Conservation (phyloP, 2,113 vertebrate species). For the Ranitomeya imitator region DNA sequence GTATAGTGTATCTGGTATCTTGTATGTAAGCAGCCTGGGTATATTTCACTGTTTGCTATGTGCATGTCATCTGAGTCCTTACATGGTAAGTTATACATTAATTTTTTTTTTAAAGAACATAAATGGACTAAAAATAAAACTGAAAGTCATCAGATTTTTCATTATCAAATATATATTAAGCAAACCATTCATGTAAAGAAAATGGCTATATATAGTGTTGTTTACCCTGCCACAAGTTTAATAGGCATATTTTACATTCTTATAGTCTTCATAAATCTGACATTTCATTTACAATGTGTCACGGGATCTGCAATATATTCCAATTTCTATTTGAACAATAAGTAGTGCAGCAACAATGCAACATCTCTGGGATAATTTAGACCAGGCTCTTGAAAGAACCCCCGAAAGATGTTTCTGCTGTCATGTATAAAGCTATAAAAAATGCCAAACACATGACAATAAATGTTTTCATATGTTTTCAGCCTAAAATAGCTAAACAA, state of each 20-base stretch:
- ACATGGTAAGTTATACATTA: neutral
- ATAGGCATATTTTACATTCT: conserved; percentile 38
- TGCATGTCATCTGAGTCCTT: neutral
- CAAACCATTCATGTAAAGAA: neutral
- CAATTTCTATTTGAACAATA: conserved; percentile 30
- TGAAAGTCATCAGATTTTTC: neutral
- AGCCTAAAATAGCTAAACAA: conserved; percentile 31
- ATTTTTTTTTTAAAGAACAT: neutral
- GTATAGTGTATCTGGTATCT: too few species aligned
- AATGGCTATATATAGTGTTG: conserved; percentile 41
- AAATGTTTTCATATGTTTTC: conserved; percentile 49
- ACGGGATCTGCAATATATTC: conserved; percentile 21
- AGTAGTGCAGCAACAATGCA: conserved; percentile 35
- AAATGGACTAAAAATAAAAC: neutral
- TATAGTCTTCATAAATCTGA: conserved; percentile 43
- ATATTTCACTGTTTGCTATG: neutral
- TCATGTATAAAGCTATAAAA: conserved; percentile 8
- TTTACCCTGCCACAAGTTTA: conserved; percentile 32
- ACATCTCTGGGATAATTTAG: conserved; percentile 29
- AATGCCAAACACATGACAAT: conserved; percentile 51
- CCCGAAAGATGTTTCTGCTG: conserved; percentile 3
- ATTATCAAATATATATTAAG: neutral
- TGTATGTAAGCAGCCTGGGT: neutral
- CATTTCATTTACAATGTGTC: conserved; percentile 42
- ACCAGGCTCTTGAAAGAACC: conserved; percentile 35